Percentiles rank a stretch among this genome's conserved stretches.
Evolutionary conservation across 2,888 invertebrate genomes (phyloP).

Genomic region (Callyntrura sp.): DNA sequence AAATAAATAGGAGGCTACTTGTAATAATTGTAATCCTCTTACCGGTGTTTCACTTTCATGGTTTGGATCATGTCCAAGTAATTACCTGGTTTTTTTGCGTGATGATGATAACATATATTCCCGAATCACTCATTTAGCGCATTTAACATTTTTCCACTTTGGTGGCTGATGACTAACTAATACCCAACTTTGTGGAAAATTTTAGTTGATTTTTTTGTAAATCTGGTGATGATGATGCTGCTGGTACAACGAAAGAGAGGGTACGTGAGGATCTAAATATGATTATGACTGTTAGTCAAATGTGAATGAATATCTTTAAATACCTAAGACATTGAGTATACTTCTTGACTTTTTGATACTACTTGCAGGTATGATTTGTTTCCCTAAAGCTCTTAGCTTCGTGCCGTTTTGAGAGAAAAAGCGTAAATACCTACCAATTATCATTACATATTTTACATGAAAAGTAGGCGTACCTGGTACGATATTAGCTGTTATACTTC

Average conservation of each 20-base stretch:
- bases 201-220: not conserved
- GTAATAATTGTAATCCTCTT: not conserved
- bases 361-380: not conserved
- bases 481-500: not conserved
- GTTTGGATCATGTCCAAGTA: not conserved
- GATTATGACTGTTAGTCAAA: no score
- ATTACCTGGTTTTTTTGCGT: not conserved
- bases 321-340: not conserved
- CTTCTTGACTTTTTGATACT: slow-evolving; percentile 38
- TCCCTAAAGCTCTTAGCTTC: not conserved
- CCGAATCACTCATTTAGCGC: slow-evolving; percentile 15
- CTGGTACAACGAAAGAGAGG: no score
- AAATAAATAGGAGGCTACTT: not conserved
- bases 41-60: not conserved
- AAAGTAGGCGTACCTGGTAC: slow-evolving; percentile 46
- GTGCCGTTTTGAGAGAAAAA: slow-evolving; percentile 6
- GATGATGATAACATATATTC: not conserved
- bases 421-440: not conserved
- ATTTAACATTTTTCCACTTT: not conserved
- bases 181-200: not conserved
- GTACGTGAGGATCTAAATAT: no score
- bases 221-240: not conserved
- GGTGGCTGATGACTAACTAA: not conserved
- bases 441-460: slow-evolving; percentile 9
- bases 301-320: not conserved